Base-by-base conservation (phyloP, 2,113 vertebrate genomes). In the Scolopax mira region DNA sequence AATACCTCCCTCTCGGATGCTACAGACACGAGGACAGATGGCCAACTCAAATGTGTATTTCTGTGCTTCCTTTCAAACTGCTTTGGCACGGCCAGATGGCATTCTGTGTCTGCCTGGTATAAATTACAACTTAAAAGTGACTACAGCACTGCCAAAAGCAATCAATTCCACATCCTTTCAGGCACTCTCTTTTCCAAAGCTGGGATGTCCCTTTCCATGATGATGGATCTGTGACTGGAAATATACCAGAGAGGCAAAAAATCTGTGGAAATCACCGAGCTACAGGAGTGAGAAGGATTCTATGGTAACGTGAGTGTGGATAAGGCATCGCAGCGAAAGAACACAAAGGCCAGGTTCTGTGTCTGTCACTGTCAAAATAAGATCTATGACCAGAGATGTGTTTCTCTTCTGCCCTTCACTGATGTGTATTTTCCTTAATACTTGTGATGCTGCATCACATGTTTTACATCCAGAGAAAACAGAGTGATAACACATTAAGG, bases 1-100 rank as follows among this genome's bases (percentile, higher is more conserved):
- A 90, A 11, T 57, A 48, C 57, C 74, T 79, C 93, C 85, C 46
- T 55, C 65, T 44, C 11, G 22, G 54, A 89, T 78, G 85, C 31
- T 73, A 65, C 42, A 74, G 58, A 80, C 78, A 93, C 1, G 13
- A 85, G 62, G 83, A 94, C 91, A 97, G 90, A 97, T 94, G 89
- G 89, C 42, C 87, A 92, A 66, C 41, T 77, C 49, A 24, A 90
- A 82, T 12, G 13, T 30, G 33, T 39, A 5, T 85, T 90, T 61
- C 79, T 90, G 35, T 77, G 48, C 79, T 94, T 89, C 91, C 87
- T 93, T 94, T 92, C 90, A 93, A 88, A 95, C 58, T 1, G 1
- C 61, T 90, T 71, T 94, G 95, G 94, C 90, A 95, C 0, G 1
- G 85, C 83, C 93, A 90, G 85, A 94, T 92, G 91, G 90, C 72